Conservation (phyloP, 2,888 invertebrate species). For the Plutella xylostella region DNA sequence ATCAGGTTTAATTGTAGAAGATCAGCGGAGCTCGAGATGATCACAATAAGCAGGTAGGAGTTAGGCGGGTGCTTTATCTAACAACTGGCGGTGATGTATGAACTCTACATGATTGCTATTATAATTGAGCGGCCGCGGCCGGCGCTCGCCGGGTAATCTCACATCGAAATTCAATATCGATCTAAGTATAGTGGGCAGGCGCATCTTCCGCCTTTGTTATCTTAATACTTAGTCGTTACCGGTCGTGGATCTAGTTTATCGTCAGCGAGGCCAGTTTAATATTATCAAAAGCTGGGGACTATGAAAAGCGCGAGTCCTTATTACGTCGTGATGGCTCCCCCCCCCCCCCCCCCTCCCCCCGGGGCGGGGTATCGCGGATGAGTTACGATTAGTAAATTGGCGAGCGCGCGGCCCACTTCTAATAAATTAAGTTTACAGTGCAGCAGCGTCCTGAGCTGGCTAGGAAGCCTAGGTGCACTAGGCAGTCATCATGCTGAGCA, state of each 20-base stretch:
- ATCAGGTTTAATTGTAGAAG: too few relatives aligned
- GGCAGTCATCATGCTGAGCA: too few relatives aligned
- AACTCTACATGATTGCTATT: too few relatives aligned
- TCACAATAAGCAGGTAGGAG: too few relatives aligned
- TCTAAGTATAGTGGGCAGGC: not conserved
- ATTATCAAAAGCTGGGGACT: slow-evolving; percentile 3
- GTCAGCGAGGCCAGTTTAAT: slow-evolving; percentile 4
- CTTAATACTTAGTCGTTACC: slow-evolving; percentile 6
- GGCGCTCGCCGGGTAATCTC: slow-evolving; percentile 2
- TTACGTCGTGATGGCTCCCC: slow-evolving; percentile 29
- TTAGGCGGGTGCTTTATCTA: too few relatives aligned
- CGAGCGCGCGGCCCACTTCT: slow-evolving; percentile 47
- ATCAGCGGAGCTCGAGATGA: too few relatives aligned
- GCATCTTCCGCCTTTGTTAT: slow-evolving; percentile 7
- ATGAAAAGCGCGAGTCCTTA: slow-evolving; percentile 21
- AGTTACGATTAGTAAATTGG: slow-evolving; percentile 61
- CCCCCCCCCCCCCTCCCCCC: slow-evolving; percentile 6
- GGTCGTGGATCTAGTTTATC: slow-evolving; percentile 6
- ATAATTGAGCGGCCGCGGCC: slow-evolving; percentile 5
- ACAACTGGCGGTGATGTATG: too few relatives aligned
- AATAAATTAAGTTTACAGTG: slow-evolving; percentile 37
- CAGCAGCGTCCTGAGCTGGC: not conserved
- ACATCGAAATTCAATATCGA: slow-evolving; percentile 1
- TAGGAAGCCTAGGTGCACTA: too few relatives aligned
- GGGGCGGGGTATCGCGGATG: slow-evolving; percentile 44